Evolutionary conservation across 2,888 invertebrate genomes (phyloP), one percentile per base, ranked within the genome.

Genomic region (Polyploca ridens): DNA sequence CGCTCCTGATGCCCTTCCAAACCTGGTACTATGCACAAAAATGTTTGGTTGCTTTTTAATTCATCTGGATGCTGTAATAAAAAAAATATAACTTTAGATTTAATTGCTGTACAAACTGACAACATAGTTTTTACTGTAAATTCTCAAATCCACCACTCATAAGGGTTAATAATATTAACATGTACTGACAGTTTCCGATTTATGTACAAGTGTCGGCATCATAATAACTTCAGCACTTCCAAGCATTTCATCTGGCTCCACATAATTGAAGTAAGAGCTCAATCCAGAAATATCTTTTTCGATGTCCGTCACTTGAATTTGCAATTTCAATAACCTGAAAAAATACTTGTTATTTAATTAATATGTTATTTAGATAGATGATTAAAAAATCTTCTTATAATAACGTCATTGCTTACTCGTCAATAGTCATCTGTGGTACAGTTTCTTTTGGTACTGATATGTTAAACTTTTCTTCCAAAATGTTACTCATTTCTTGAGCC

Each of bases 1-100:
- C 72, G 69, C 14, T 62, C 19, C 35, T 78, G 64, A 41, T 78
- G 72, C 0, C 80, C 78, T 63, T 82, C 81, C 4, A 80, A 61
- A 0, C 81, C 82, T 0, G 82, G 82, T 5, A 82, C 59, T 11
- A 82, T 67, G 62, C 72, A 75, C 58, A 82, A 58, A 63, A 73
- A 75, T 14, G 69, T 66, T 27, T 72, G 65, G 5, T 63, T 69
- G 0, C 57, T 62, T 19, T 78, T 64, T 54, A 71, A 73, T 44
- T 76, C 78, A 11, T 78, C 58, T 33, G 58, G 58, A 13, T 58
- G 58, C 58, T 75, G 41, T 67, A 69, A 59, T 71, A 70, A 67
- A 19, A 46, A 19, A 41, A 49, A 14, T 46, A 38, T 1, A 38
- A 38, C 3, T 41, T 41, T 11, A 41, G 13, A 8, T 41, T 13